Base-by-base conservation (phyloP, 2,888 invertebrate genomes). In the Slavum lentiscoides region DNA sequence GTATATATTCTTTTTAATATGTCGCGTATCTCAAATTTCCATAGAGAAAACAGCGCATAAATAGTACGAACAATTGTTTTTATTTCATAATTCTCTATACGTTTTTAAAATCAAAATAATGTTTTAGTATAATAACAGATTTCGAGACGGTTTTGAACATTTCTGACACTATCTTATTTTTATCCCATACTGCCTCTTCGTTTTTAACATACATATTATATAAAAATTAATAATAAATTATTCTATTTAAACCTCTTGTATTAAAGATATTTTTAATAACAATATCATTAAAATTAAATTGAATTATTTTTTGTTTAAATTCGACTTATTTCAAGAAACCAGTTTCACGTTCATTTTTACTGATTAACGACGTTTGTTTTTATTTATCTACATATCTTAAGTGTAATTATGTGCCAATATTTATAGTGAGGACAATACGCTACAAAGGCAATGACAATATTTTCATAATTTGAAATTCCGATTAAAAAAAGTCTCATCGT, bases 351-450 rank as follows among this genome's bases (percentile, higher is more conserved):
- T 23, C 21, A 68, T 49, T 49, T 68, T 23, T 23, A 49, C 23
- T 4, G 6, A 43, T 43, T 43, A 30, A 19, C 9, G 19, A 69
- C 19, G 2, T 11, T 69, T 30, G 2, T 11, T 69, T 67, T 66
- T 30, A 17, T 53, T 64, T 55, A 55, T 74, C 21, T 66, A 74
- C 39, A 66, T 74, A 74, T 66, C 64, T 9, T 74, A 64, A 64
- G n/a, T 67, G n/a, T 67, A 75, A 69, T n/a, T 77, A 30, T 77
- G 69, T 77, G 77, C 77, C 77, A 77, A 77, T 58, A 62, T 39
- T 55, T 62, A 62, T 68, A 62, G 62, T 53, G 69, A 77, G 17
- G 62, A 77, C 61, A 69, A 69, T 69, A 77, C 58, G 49, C 49
- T 23, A 49, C 9, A 23, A 61, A 30, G 59, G 49, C 61, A 69